phyloP scores from a whole-genome alignment of 2,797 vertebrate species.

The Cheirogaleus major region DNA sequence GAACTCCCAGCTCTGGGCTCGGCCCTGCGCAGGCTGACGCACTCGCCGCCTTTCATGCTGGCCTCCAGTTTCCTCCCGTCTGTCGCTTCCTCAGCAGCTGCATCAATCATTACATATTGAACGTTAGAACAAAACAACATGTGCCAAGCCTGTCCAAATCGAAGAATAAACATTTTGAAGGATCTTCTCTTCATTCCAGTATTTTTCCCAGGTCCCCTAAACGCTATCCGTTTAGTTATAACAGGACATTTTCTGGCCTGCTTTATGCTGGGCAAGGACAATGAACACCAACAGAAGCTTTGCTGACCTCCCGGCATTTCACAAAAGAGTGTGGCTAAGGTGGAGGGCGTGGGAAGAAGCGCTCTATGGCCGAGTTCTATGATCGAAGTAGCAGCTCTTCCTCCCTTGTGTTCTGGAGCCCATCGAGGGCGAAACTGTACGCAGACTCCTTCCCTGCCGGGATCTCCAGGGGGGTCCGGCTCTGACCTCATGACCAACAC shows the following conservation, averaged over 20 bases:
- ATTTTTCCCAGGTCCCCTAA: background rate
- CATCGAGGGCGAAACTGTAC: accelerated
- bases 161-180: background rate
- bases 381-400: accelerated
- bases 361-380: accelerated
- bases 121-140: background rate
- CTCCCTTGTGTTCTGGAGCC: background rate
- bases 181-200: background rate
- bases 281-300: background rate
- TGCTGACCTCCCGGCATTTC: accelerated
- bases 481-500: background rate
- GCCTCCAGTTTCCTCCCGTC: background rate
- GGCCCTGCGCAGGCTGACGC: background rate
- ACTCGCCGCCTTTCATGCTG: accelerated
- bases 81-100: background rate
- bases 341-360: no score
- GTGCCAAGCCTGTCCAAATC: background rate
- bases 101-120: background rate
- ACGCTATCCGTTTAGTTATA: background rate
- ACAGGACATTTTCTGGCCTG: background rate
- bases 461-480: accelerated
- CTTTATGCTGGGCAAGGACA: background rate
- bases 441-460: no score
- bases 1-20: no score
- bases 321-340: accelerated